Evolutionary conservation across 2,797 vertebrate species (phyloP).

Genomic region (Bryconaethiops microstoma): DNA sequence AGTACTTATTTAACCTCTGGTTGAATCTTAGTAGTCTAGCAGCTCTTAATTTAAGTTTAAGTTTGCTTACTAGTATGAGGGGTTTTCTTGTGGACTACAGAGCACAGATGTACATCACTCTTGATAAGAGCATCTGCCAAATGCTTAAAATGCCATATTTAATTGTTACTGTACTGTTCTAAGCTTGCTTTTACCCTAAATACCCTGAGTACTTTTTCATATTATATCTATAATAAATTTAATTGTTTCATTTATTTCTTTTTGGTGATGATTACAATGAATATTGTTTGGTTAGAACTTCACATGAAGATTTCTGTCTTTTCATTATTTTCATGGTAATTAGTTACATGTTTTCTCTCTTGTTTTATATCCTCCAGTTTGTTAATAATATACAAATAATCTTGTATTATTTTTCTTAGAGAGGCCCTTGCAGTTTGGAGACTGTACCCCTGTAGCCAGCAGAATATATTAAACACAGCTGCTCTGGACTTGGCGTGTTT

Average conservation of each 20-base stretch:
- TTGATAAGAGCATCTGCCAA: no score
- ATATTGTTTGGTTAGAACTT: not conserved
- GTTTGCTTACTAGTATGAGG: no score
- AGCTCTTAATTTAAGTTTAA: no score
- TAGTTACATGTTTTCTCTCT: not conserved
- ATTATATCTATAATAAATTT: not conserved
- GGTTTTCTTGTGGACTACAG: no score
- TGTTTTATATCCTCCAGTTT: not conserved
- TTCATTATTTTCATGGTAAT: no score
- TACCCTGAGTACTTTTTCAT: no score
- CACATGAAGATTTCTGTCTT: not conserved
- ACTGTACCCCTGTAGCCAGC: slow-evolving; percentile 9
- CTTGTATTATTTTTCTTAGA: not conserved
- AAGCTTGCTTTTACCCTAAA: slow-evolving; percentile 3
- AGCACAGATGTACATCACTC: no score
- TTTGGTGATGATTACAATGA: not conserved
- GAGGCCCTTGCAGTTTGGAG: slow-evolving; percentile 7
- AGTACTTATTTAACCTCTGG: no score
- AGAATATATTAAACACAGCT: slow-evolving; percentile 38
- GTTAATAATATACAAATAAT: no score
- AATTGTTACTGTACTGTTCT: slow-evolving; percentile 8
- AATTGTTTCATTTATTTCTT: not conserved
- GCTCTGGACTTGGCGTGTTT: slow-evolving; percentile 23
- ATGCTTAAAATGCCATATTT: not conserved
- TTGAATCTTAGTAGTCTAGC: no score